Conservation (phyloP, 2,797 vertebrate genomes). For the Hafferia zeledoni region DNA sequence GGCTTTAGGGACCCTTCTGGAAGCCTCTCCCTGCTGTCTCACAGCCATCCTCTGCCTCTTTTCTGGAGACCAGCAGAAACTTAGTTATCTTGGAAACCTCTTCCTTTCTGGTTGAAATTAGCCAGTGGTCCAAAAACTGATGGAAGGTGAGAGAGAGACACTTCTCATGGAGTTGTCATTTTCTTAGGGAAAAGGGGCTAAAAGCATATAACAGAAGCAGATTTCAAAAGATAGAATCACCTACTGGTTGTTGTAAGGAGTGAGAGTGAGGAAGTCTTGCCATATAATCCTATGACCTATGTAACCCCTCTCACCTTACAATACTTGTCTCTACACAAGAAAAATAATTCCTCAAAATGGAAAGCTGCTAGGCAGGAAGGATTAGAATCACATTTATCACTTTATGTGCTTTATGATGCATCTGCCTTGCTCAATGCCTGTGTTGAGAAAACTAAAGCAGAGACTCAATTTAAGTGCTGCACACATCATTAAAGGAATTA, state of each 20-base stretch:
- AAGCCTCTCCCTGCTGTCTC: neutral
- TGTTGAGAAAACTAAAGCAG: neutral
- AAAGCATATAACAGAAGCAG: neutral
- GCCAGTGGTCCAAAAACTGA: neutral
- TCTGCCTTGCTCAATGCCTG: neutral
- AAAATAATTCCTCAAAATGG: neutral
- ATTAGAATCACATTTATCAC: neutral
- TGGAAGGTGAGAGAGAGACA: neutral
- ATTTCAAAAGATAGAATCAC: neutral
- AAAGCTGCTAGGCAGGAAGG: neutral
- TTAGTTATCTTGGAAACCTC: neutral
- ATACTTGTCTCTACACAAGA: neutral
- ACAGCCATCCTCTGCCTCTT: neutral
- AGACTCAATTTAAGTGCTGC: rapidly evolving
- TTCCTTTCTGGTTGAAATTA: neutral
- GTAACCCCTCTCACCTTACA: neutral
- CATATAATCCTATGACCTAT: neutral
- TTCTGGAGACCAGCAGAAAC: neutral
- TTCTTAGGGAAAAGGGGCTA: neutral
- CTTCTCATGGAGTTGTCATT: rapidly evolving
- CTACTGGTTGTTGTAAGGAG: neutral
- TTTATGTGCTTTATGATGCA: neutral
- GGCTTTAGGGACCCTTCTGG: neutral
- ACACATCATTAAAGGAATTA: neutral
- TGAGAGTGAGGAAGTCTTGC: neutral